phyloP scores from a whole-genome alignment of 2,888 invertebrate species.

The Monoplex corrugatus region DNA sequence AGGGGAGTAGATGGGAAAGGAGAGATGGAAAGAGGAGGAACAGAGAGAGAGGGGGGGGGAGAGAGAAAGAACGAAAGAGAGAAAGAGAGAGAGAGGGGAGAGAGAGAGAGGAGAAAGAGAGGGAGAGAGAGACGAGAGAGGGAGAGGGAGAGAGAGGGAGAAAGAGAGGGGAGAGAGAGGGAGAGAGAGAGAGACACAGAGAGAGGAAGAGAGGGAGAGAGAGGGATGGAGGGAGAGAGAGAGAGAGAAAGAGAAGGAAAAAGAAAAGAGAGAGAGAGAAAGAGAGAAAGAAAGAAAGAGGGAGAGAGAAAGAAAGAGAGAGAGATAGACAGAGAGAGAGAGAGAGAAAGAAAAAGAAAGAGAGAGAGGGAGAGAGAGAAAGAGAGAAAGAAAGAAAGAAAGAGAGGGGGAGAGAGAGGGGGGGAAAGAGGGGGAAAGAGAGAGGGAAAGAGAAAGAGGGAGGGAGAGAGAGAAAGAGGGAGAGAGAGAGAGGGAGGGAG shows the following conservation, averaged over 20 bases:
- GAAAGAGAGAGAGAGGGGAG: background rate
- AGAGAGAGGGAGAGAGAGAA: constrained; percentile 29
- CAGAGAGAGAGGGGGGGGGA: background rate
- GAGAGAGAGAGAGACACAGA: background rate
- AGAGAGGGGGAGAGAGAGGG: background rate
- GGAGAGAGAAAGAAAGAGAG: background rate
- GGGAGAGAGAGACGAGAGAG: constrained; percentile 18
- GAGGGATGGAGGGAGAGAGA: background rate
- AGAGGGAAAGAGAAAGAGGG: no score
- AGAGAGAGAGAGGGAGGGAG: background rate
- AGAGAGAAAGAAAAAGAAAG: constrained; percentile 32
- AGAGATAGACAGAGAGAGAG: constrained; percentile 34
- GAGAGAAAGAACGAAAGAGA: background rate
- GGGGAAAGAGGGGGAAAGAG: no score
- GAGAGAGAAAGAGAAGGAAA: background rate
- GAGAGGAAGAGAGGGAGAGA: constrained; percentile 19
- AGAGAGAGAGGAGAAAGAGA: constrained; percentile 15
- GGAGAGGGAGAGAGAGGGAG: background rate
- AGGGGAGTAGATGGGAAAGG: no score
- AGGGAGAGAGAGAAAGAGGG: background rate
- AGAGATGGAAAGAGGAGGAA: no score
- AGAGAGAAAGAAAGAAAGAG: constrained; percentile 39
- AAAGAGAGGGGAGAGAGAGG: background rate
- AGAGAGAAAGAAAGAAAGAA: background rate
- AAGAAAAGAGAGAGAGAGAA: constrained; percentile 37